A percentile compares a stretch with the other conserved stretches of the same genome.
Evolutionary conservation across 2,797 vertebrate species (phyloP).

Genomic region (Eupleurogrammus muticus): DNA sequence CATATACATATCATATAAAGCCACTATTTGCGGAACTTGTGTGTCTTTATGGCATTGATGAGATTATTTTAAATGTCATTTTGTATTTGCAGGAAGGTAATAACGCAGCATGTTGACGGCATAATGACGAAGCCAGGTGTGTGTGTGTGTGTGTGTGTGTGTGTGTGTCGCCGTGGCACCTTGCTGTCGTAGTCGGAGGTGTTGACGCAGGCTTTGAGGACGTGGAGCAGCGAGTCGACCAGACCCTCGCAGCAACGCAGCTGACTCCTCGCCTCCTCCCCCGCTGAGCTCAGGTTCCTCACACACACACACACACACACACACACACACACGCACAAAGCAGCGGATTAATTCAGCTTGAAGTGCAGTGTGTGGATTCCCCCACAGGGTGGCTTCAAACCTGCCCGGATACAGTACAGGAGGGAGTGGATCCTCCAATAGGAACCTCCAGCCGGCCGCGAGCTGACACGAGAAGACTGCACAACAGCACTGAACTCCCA

Average conservation of each 20-base stretch:
- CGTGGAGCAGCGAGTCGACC: slow-evolving; percentile 94
- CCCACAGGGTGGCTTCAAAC: slow-evolving; percentile 73
- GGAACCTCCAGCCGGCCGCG: slow-evolving; percentile 40
- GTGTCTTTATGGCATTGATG: too few species aligned
- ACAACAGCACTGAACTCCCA: slow-evolving; percentile 59
- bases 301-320: slow-evolving; percentile 50
- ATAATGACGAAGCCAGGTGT: not conserved
- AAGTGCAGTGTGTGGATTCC: slow-evolving; percentile 63
- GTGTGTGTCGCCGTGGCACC: slow-evolving; percentile 76
- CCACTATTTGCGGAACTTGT: too few species aligned
- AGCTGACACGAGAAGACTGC: slow-evolving; percentile 55
- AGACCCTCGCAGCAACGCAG: slow-evolving; percentile 96
- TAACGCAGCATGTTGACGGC: too few species aligned
- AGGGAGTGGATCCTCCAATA: slow-evolving; percentile 66
- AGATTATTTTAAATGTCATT: too few species aligned
- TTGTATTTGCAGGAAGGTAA: too few species aligned
- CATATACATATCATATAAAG: too few species aligned
- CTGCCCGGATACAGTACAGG: slow-evolving; percentile 76
- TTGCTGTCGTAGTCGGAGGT: slow-evolving; percentile 98
- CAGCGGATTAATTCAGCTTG: slow-evolving; percentile 19
- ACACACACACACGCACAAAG: slow-evolving; percentile 25
- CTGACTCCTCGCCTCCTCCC: slow-evolving; percentile 95
- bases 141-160: not conserved
- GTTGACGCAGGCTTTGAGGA: slow-evolving; percentile 96
- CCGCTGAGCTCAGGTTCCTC: slow-evolving; percentile 97